Conservation (phyloP, 2,797 vertebrate species). For the Macropus fuliginosus region DNA sequence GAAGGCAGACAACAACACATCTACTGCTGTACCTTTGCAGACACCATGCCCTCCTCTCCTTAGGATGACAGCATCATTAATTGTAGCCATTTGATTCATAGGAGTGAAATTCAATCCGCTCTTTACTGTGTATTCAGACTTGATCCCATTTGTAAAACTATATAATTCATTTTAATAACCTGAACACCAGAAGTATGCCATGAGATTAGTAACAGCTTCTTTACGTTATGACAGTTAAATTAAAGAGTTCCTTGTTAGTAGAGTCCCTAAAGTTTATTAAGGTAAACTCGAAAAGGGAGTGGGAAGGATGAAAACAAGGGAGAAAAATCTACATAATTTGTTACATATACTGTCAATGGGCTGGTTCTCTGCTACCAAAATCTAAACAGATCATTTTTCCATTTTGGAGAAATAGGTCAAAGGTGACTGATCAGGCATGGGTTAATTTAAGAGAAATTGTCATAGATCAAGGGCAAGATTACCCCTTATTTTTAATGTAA, state of each 20-base stretch:
- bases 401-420: constrained; percentile 12
- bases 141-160: constrained; percentile 72
- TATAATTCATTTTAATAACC: constrained; percentile 68
- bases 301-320: not conserved
- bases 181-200: constrained; percentile 7
- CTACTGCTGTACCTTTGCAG: constrained; percentile 42
- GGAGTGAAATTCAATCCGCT: constrained; percentile 73
- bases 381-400: constrained; percentile 37
- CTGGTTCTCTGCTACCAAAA: not conserved
- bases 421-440: not conserved
- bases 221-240: constrained; percentile 53
- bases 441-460: not conserved
- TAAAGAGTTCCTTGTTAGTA: constrained; percentile 42
- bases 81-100: constrained; percentile 75
- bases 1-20: constrained; percentile 53
- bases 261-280: not conserved
- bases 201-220: constrained; percentile 67
- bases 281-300: not conserved
- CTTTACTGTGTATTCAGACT: constrained; percentile 62
- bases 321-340: not conserved
- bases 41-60: constrained; percentile 57
- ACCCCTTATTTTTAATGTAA: not conserved
- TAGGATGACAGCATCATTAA: constrained; percentile 80
- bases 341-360: constrained; percentile 8
- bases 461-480: not conserved